Conservation (phyloP, 1,140 invertebrate species). For the Caenorhabditis briggsae region DNA sequence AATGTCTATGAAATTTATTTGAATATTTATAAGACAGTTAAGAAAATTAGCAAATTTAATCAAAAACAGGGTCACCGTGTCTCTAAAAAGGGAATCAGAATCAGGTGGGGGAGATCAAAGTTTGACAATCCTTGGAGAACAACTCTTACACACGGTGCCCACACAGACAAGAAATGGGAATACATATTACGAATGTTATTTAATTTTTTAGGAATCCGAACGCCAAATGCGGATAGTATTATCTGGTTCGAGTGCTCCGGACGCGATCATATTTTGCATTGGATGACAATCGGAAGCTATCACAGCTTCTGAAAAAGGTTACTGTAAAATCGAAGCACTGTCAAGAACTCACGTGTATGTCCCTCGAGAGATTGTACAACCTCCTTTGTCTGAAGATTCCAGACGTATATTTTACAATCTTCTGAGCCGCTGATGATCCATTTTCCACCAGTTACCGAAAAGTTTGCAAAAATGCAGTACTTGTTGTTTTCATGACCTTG, state of each 20-base stretch:
- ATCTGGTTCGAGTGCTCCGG: constrained; percentile 96
- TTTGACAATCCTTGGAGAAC: background rate
- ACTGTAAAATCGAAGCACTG: background rate
- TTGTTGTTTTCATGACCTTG: constrained; percentile 98
- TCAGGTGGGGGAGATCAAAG: background rate
- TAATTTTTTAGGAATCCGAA: constrained; percentile 87
- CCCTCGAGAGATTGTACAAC: constrained; percentile 97
- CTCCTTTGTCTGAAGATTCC: constrained; percentile 99
- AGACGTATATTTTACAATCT: constrained; percentile 98
- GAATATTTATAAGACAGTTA: background rate
- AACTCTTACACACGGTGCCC: constrained; percentile 19
- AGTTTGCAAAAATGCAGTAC: constrained; percentile 99
- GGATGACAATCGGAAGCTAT: constrained; percentile 98
- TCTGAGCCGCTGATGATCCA: constrained; percentile 99
- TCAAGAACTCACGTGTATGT: constrained; percentile 85
- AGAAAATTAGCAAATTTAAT: background rate
- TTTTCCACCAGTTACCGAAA: constrained; percentile 99
- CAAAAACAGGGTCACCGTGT: background rate
- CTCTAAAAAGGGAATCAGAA: constrained; percentile 10
- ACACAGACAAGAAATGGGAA: background rate
- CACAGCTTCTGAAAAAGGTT: constrained; percentile 86
- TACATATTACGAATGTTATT: background rate
- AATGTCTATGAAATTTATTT: background rate
- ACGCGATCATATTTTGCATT: constrained; percentile 98
- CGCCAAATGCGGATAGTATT: constrained; percentile 99